Conservation (phyloP, 1,140 invertebrate species). For the Zeugodacus cucurbitae region DNA sequence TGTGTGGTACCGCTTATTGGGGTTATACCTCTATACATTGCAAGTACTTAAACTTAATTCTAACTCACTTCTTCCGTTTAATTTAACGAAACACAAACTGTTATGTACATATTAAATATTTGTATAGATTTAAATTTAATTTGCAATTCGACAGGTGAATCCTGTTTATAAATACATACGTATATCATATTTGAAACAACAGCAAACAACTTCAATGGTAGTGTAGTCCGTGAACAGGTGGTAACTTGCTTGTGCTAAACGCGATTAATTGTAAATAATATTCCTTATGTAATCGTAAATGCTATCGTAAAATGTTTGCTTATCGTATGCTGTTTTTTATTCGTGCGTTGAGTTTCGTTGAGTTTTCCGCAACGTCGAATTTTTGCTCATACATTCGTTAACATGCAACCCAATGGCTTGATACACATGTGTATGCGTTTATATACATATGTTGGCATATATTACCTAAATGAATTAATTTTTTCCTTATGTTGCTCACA, state of each 20-base stretch:
- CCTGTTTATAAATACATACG: no score
- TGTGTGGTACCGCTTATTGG: no score
- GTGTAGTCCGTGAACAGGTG: neutral
- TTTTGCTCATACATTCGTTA: neutral
- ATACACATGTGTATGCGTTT: neutral
- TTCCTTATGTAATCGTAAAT: slow-evolving; percentile 18
- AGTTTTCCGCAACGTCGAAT: slow-evolving; percentile 20
- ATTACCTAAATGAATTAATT: neutral
- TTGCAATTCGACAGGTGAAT: no score
- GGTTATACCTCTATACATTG: no score
- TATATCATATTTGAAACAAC: no score
- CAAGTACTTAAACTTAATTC: no score
- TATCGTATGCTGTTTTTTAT: neutral
- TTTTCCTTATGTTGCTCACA: neutral
- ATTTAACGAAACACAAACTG: no score
- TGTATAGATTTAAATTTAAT: no score
- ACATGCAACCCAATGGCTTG: neutral
- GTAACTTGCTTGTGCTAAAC: slow-evolving; percentile 25
- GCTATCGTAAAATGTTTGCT: slow-evolving; percentile 23
- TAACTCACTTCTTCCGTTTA: no score
- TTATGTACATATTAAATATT: no score
- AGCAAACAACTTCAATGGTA: neutral
- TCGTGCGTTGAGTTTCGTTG: neutral
- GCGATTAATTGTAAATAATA: slow-evolving; percentile 34
- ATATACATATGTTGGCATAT: neutral